Base-by-base conservation (phyloP, 2,888 invertebrate genomes). In the Stenodema calcarata region DNA sequence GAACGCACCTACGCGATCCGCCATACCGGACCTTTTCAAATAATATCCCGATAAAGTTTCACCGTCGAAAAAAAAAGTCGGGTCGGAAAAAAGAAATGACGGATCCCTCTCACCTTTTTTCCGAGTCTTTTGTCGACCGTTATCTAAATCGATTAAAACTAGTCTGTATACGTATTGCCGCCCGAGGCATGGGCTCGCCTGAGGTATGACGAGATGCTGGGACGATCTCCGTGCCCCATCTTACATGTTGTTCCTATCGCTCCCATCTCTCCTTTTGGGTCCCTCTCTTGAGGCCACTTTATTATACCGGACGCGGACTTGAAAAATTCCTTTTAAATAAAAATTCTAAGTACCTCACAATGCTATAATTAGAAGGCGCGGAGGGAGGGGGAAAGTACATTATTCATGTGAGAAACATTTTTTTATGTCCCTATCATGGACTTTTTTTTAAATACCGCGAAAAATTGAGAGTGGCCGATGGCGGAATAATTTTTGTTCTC, bases 71-170 rank as follows among this genome's bases (percentile, higher is more conserved):
- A 62, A 23, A 62, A 62, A 11, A 23, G 2, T 7, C 7, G 35
- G 2, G 2, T 35, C 35, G 23, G 62, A 18, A 11, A 11, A 1
- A 62, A 62, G 23, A 62, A 62, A 62, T 62, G 62, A 62, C 62
- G 62, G 62, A 42, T 78, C 44, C 44, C 78, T 47, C 44, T 47
- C 78, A 44, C 78, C 44, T 42, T 75, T 42, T 75, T 75, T 28
- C 70, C 70, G 6, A 75, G 35, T 47, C 78, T 78, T 78, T 78
- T 78, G 78, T 78, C 75, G 41, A 42, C 42, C 42, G 41, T 80
- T 80, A 80, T 80, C 80, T 80, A 80, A 80, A 80, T 80, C 80
- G 80, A 80, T 80, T 80, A 80, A 54, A 54, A 80, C 28, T 30
- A 80, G 80, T 47, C 80, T 80, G 50, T 50, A 30, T 80, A 47